These are phyloP conservation scores for Homalodisca vitripennis DNA, from an alignment of 1,140 invertebrate species.

Conservation along the genomic window DNA sequence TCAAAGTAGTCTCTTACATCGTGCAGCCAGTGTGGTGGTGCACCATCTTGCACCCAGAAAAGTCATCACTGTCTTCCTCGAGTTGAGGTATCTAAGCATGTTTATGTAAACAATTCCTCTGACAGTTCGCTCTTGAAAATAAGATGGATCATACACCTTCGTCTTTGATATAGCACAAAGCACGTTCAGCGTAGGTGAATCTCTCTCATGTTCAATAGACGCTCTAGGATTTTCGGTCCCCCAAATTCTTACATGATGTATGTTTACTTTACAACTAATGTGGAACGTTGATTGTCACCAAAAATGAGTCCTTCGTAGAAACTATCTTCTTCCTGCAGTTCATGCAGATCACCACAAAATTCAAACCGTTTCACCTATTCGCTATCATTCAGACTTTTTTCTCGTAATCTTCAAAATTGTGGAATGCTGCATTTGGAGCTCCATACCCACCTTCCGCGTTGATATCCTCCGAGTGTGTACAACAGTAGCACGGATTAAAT, in stretches of 20 bases:
- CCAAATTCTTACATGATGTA: too few species aligned
- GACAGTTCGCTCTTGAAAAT: neutral
- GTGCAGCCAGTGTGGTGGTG: too few species aligned
- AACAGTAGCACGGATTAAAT: slow-evolving; percentile 12
- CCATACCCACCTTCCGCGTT: neutral
- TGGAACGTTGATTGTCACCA: neutral
- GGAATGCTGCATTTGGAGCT: neutral
- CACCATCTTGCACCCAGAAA: neutral
- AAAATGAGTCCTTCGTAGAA: neutral
- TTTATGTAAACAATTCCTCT: neutral
- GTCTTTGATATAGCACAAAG: too few species aligned
- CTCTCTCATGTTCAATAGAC: neutral
- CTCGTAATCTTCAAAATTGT: neutral
- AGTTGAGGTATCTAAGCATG: neutral
- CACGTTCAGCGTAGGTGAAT: too few species aligned
- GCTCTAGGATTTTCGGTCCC: neutral
- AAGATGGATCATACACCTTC: neutral
- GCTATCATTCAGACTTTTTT: neutral
- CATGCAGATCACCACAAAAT: neutral
- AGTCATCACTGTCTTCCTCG: neutral
- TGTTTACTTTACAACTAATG: too few species aligned
- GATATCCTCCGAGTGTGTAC: slow-evolving; percentile 14
- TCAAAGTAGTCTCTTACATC: neutral
- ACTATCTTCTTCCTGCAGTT: neutral
- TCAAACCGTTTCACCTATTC: neutral